Evolutionary conservation across 2,113 vertebrate species (phyloP).

Genomic region (Eupsittula cactorum): DNA sequence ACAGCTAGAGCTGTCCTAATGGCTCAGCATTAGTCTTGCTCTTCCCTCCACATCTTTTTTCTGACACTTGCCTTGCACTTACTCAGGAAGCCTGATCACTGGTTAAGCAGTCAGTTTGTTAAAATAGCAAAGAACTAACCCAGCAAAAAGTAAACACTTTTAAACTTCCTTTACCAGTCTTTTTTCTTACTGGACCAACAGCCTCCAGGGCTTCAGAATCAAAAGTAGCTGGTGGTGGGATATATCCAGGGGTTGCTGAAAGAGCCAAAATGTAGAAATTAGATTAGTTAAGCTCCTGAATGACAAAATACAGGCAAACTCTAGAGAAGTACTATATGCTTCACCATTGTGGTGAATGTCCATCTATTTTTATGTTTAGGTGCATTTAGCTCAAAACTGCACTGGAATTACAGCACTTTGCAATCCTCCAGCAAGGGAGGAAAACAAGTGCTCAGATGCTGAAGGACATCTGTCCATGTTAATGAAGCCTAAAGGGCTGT

Average conservation of each 20-base stretch:
- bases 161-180: constrained; percentile 71
- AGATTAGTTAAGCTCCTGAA: not conserved
- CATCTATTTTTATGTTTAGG: not conserved
- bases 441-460: not conserved
- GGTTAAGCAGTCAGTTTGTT: not conserved
- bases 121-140: not conserved
- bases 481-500: not conserved
- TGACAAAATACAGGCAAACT: not conserved
- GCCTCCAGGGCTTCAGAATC: constrained; percentile 82
- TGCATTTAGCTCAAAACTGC: not conserved
- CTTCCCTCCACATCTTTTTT: not conserved
- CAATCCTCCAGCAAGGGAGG: not conserved
- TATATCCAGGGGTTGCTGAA: constrained; percentile 85
- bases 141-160: not conserved
- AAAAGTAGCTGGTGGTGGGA: constrained; percentile 88
- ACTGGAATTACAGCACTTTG: not conserved
- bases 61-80: not conserved
- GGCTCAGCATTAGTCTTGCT: not conserved
- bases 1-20: not conserved
- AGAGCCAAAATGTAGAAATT: constrained; percentile 35
- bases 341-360: not conserved
- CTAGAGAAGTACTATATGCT: not conserved
- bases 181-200: constrained; percentile 72
- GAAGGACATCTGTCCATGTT: not conserved
- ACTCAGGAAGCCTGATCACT: not conserved